Conservation (phyloP, 2,797 vertebrate genomes). For the Onychomys arenicola region DNA sequence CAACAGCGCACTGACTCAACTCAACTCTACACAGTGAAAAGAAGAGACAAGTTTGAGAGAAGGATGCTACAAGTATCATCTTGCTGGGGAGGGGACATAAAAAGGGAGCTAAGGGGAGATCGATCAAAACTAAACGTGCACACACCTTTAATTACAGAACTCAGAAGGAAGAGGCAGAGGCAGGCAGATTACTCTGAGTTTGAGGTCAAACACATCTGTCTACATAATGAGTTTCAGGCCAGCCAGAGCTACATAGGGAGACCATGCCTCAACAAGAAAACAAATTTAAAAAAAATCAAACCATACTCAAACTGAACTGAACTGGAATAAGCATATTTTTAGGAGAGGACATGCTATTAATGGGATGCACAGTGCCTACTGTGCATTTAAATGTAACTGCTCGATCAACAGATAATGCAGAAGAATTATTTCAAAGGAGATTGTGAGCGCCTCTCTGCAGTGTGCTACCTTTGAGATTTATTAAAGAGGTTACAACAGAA, state of each 20-base stretch:
- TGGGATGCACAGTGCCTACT: background rate
- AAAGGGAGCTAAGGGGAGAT: no score
- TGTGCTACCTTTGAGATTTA: background rate
- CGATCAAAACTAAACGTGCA: background rate
- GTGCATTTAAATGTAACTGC: background rate
- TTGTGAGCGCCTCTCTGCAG: background rate
- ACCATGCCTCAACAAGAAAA: background rate
- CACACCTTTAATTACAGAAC: background rate
- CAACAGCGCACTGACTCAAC: background rate
- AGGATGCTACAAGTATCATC: no score
- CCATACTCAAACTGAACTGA: background rate
- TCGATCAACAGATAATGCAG: background rate
- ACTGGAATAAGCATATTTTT: background rate
- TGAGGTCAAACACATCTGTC: background rate
- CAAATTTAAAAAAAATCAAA: background rate
- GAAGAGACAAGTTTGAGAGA: background rate
- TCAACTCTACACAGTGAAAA: background rate
- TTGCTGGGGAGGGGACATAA: background rate
- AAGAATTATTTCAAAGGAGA: background rate
- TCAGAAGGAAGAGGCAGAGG: background rate
- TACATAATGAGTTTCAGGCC: background rate
- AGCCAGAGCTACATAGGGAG: background rate
- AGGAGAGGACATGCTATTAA: background rate
- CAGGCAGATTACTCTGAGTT: background rate
- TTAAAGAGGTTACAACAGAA: background rate